Evolutionary conservation across 2,888 invertebrate species (phyloP), one percentile per base, ranked within the genome.

Genomic region (Drosophila buzzatii): DNA sequence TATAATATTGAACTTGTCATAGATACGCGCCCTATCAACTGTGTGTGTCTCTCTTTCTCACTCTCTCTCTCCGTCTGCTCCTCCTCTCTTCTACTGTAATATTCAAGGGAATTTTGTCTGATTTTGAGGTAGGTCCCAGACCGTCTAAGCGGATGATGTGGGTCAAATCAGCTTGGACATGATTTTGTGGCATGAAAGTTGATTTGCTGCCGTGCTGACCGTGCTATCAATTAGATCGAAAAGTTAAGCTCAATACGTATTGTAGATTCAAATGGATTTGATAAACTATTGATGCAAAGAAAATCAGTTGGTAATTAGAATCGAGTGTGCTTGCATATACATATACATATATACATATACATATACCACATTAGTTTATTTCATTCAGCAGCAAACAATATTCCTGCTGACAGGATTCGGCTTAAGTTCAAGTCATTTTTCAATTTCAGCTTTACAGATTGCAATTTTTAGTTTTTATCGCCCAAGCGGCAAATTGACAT

Each of bases 1-100:
- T 85, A 85, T 89, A 85, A 89, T 85, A 85, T 85, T 85, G 85
- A 85, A 85, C 85, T 89, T 85, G 88, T 85, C 88, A 85, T 87
- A 85, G 88, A 85, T 87, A 87, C 88, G 82, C 82, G 71, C 68
- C 62, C 61, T 61, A 55, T 14, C n/a, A 42, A 55, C 39, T 27
- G 57, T 42, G 42, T 61, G 14, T 37, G 6, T 2, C 18, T 49
- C 42, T 14, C 41, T 39, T 16, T 10, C 14, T 20, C 37, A 14
- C 37, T 9, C 31, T 1, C 31, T 5, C 7, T 8, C 1, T 3
- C 18, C 41, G 55, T 45, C 27, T 27, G 53, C 42, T 14, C 41
- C 35, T 16, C 10, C 14, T 20, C 37, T 7, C 37, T 14, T 2
- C 9, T 14, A 47, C 58, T 45, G 6, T 6, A 27, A 27, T 27